Evolutionary conservation across 2,113 vertebrate species (phyloP), one percentile per base, ranked within the genome.

Genomic region (Ailurus styani): DNA sequence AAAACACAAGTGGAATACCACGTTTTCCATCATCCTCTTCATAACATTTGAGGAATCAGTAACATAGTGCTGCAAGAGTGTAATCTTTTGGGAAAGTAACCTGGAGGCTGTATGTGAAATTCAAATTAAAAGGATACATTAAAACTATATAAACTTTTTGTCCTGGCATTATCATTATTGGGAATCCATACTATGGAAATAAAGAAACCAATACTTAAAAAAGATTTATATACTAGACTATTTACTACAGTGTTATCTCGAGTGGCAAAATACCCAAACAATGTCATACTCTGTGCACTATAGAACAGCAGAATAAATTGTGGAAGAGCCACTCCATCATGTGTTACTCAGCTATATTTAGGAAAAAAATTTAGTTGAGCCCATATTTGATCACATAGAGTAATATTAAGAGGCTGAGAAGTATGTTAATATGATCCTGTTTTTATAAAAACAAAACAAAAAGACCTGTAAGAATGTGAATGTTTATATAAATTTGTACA

Each of bases 91-190:
- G 72, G 18, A 89, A 95, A 82, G 29, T 66, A 77, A 72, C 68
- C 50, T 86, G 66, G 85, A 50, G 45, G 79, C 1, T 94, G 0
- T 60, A 79, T 40, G 45, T 77, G 54, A 90, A 94, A 70, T 55
- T 81, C 57, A 93, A 95, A 93, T 68, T 73, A 68, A 78, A 93
- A 87, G 54, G 18, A 75, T 37, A 64, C 54, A 90, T 83, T 78
- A 91, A 92, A 93, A 91, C 92, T 68, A 79, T 42, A 82, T 42
- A 77, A 90, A 94, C 11, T 82, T 66, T 92, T 50, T 91, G 18
- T 85, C 21, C 70, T 85, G 40, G 25, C 21, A 70, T 72, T 55
- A 40, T 23, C 25, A 83, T 64, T 90, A 87, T 1, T 94, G 34
- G 54, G 21, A 47, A 83, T 83, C n/a, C 81, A 90, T 54, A n/a